Percentiles rank a stretch among this genome's conserved stretches.
phyloP scores from a whole-genome alignment of 2,888 invertebrate species.

The Bombyx huttoni region DNA sequence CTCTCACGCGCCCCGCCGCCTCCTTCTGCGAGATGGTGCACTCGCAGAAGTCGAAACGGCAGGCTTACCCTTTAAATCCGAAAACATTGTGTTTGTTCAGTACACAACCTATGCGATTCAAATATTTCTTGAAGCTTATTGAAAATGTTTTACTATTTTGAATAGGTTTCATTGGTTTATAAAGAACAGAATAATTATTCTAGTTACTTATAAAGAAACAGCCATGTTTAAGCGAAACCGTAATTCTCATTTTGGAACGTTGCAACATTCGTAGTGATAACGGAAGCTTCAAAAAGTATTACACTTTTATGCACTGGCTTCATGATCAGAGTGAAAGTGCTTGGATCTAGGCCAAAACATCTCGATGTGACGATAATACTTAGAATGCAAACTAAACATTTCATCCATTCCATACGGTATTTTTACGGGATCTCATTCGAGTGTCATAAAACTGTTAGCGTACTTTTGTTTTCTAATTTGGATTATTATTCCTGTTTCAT shows the following conservation, averaged over 20 bases:
- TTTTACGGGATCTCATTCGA: slow-evolving; percentile 33
- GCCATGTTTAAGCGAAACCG: not conserved
- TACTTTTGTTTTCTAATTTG: slow-evolving; percentile 16
- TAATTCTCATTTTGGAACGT: not conserved
- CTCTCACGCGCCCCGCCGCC: no score
- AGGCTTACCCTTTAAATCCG: no score
- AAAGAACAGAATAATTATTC: no score
- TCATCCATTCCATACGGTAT: slow-evolving; percentile 21
- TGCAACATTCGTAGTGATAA: not conserved
- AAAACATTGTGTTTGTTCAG: no score
- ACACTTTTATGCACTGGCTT: slow-evolving; percentile 34
- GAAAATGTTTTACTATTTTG: no score
- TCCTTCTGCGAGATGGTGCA: no score
- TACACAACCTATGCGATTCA: no score
- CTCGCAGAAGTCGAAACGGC: no score
- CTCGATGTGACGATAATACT: slow-evolving; percentile 36
- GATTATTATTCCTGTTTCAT: slow-evolving; percentile 7
- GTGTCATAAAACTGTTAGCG: slow-evolving; percentile 36
- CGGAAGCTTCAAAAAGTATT: slow-evolving; percentile 7
- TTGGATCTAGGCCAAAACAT: slow-evolving; percentile 30
- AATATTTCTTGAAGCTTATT: no score
- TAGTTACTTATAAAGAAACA: not conserved
- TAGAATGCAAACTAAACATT: slow-evolving; percentile 45
- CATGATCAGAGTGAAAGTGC: slow-evolving; percentile 50
- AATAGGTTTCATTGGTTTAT: no score